Conservation (phyloP, 2,797 vertebrate genomes). For the Gallinago stenura region DNA sequence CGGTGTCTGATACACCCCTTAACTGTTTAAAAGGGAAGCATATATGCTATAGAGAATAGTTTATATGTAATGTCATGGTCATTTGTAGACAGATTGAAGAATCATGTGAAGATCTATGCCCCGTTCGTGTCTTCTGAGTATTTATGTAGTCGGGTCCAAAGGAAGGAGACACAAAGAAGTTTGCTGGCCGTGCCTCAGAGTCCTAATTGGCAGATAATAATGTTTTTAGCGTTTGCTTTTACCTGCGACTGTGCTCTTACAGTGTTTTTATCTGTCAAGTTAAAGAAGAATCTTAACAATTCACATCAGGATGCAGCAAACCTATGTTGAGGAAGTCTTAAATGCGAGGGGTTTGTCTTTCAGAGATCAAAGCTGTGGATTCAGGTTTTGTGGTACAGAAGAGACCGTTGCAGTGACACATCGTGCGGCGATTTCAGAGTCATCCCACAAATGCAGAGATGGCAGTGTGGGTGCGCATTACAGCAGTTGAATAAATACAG, state of each 20-base stretch:
- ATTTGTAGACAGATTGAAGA: constrained; percentile 82
- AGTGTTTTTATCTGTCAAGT: constrained; percentile 11
- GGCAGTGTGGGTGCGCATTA: accelerated
- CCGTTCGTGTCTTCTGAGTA: constrained; percentile 61
- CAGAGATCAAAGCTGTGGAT: neutral
- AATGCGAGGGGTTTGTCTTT: neutral
- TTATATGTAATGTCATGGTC: constrained; percentile 79
- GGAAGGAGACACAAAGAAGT: constrained; percentile 53
- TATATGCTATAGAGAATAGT: constrained; percentile 51
- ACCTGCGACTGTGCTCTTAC: constrained; percentile 19
- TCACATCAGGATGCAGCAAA: neutral
- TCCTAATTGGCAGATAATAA: neutral
- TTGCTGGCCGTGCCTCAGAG: constrained; percentile 8
- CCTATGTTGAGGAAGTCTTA: neutral
- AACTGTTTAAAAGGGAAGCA: constrained; percentile 73
- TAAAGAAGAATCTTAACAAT: neutral
- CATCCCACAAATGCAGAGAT: neutral
- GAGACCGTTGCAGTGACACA: neutral
- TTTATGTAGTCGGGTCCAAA: constrained; percentile 13
- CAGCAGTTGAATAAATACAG: neutral
- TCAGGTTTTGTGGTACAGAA: neutral
- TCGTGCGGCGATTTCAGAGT: neutral
- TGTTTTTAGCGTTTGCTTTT: constrained; percentile 46
- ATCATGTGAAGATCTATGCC: constrained; percentile 75
- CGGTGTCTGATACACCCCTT: constrained; percentile 76